phyloP scores from a whole-genome alignment of 2,113 vertebrate genomes.

The Thermophis baileyi region DNA sequence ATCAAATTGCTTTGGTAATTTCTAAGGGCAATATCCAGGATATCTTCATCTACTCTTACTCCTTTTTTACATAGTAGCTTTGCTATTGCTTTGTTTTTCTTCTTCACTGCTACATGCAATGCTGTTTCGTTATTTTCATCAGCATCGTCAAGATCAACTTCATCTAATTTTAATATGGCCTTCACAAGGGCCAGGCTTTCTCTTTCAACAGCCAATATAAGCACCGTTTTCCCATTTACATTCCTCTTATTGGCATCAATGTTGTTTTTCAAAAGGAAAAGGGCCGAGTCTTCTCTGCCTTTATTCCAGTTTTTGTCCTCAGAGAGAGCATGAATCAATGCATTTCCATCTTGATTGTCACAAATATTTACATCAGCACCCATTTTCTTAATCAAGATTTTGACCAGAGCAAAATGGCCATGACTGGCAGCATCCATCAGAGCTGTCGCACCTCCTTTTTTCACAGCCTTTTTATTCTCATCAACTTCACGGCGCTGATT shows the following conservation, averaged over 20 bases:
- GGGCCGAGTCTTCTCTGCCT: fast-evolving
- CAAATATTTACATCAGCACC: constrained; percentile 48
- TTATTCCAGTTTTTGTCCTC: fast-evolving
- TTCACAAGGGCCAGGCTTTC: constrained; percentile 39
- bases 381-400: constrained; percentile 62
- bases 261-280: constrained; percentile 32
- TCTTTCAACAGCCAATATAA: constrained; percentile 67
- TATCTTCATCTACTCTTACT: constrained; percentile 50
- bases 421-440: constrained; percentile 66
- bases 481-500: constrained; percentile 51
- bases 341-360: constrained; percentile 67
- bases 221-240: constrained; percentile 59
- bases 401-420: background rate
- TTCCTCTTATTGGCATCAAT: constrained; percentile 52
- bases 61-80: constrained; percentile 45
- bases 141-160: constrained; percentile 48
- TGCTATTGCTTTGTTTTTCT: fast-evolving
- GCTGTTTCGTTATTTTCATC: constrained; percentile 61
- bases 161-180: constrained; percentile 52
- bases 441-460: constrained; percentile 65
- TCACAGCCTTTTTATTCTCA: constrained; percentile 39
- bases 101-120: constrained; percentile 54
- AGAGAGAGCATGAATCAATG: constrained; percentile 50
- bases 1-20: background rate
- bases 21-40: background rate